A percentile compares a stretch with the other conserved stretches of the same genome.
phyloP scores from a whole-genome alignment of 2,888 invertebrate genomes.

The Cataglyphis albicans region DNA sequence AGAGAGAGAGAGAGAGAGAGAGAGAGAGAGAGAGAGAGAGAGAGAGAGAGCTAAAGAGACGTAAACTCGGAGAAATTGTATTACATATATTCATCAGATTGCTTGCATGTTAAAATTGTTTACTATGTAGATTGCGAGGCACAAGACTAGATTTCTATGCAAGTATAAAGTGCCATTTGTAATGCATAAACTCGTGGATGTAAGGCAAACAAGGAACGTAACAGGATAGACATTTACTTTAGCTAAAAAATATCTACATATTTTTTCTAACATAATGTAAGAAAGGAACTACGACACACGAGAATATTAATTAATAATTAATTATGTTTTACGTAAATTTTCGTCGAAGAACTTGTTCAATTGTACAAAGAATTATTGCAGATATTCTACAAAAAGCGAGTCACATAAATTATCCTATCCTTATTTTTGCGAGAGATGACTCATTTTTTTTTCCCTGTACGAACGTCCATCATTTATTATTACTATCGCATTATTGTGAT shows the following conservation, averaged over 20 bases:
- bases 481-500: slow-evolving; percentile 37
- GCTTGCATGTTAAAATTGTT: not conserved
- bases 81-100: not conserved
- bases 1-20: not conserved
- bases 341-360: not conserved
- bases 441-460: not conserved
- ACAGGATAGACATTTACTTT: not conserved
- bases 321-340: not conserved
- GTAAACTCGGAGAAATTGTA: no score
- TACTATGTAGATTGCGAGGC: not conserved
- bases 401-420: slow-evolving; percentile 25
- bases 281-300: not conserved
- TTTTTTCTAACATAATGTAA: not conserved
- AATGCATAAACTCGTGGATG: not conserved
- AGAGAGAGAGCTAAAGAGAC: no score
- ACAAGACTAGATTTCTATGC: not conserved
- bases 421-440: not conserved
- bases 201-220: not conserved
- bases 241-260: not conserved
- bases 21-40: no score
- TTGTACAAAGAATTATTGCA: not conserved
- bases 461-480: slow-evolving; percentile 26
- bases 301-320: not conserved
- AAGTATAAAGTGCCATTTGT: not conserved
- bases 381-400: not conserved